Percentiles rank a stretch among this genome's conserved stretches.
These are phyloP conservation scores for Polymixis lichenea DNA, from an alignment of 2,888 invertebrate genomes.

Conservation along the genomic window DNA sequence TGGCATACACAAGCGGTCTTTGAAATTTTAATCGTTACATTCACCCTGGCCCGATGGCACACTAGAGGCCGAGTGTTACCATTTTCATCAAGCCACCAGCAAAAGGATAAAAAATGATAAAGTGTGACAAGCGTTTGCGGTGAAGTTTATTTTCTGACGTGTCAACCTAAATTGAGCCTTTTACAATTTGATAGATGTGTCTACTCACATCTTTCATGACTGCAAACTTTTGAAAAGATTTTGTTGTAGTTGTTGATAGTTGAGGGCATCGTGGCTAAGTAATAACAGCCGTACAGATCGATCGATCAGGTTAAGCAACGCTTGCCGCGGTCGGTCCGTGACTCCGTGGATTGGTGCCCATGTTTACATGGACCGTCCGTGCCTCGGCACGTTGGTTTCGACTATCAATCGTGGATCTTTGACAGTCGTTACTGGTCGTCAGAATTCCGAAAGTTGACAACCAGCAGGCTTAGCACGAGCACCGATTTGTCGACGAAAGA, in stretches of 20 bases:
- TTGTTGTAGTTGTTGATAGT: background rate
- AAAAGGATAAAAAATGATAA: conserved; percentile 73
- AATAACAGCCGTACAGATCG: too few relatives aligned
- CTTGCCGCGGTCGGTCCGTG: too few relatives aligned
- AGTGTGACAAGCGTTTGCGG: conserved; percentile 56
- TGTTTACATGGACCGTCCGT: too few relatives aligned
- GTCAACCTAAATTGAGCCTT: conserved; percentile 60
- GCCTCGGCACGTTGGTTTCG: too few relatives aligned
- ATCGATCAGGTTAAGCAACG: too few relatives aligned
- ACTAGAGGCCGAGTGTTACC: conserved; percentile 80
- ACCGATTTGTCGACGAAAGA: too few relatives aligned
- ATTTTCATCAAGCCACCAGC: conserved; percentile 74
- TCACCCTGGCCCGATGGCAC: conserved; percentile 87
- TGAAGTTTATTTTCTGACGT: conserved; percentile 51
- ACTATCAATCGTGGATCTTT: too few relatives aligned
- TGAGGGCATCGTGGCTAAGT: background rate
- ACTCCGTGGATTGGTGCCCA: too few relatives aligned
- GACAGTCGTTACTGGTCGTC: too few relatives aligned
- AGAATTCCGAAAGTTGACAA: too few relatives aligned
- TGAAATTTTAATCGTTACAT: conserved; percentile 90
- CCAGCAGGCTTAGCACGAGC: too few relatives aligned
- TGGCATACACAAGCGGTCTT: conserved; percentile 86
- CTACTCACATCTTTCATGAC: conserved; percentile 23
- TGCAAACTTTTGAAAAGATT: conserved; percentile 28
- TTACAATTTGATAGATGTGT: conserved; percentile 47